Conservation (phyloP, 1,140 invertebrate species). For the Pemphigus obesinymphae region DNA sequence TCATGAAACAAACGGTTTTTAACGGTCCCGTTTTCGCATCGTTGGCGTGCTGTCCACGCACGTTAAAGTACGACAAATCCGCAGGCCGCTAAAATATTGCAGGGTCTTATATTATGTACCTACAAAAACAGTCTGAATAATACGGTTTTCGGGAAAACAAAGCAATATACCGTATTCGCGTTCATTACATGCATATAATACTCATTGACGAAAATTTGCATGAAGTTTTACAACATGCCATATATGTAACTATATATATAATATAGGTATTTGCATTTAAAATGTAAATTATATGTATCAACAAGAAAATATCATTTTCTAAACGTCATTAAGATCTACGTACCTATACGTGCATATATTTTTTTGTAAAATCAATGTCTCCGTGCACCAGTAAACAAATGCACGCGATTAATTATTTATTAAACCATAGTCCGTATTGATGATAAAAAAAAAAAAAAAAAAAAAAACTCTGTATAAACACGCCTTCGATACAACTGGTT, state of each 20-base stretch:
- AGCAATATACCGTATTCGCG: neutral
- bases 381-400: neutral
- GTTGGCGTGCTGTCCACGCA: neutral
- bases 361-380: neutral
- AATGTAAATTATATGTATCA: neutral
- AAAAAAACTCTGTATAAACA: neutral
- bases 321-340: neutral
- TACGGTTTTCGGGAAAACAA: neutral
- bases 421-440: neutral
- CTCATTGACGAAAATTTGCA: neutral
- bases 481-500: neutral
- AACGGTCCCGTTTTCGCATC: slow-evolving; percentile 20
- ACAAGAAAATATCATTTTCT: neutral
- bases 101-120: neutral
- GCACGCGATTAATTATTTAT: neutral
- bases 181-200: neutral
- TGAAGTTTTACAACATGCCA: neutral
- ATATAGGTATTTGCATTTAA: neutral
- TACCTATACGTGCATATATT: neutral
- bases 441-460: no score
- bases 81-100: no score
- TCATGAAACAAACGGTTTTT: slow-evolving; percentile 40
- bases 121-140: neutral
- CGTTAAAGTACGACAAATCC: neutral
- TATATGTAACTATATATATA: neutral